Base-by-base conservation (phyloP, 1,140 invertebrate species). In the Acarapis woodi region DNA sequence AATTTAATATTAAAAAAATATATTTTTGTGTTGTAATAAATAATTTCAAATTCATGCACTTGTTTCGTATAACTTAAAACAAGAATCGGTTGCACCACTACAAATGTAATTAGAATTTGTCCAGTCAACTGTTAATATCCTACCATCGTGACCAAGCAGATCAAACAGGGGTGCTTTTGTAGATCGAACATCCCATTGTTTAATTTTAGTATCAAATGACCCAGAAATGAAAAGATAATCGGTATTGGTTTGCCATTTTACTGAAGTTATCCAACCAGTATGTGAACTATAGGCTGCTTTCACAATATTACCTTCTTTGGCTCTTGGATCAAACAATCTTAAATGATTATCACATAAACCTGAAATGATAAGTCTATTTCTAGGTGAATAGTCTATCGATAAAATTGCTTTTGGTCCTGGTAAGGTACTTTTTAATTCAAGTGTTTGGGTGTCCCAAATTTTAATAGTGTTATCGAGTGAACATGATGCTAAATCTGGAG, bases 381-480 rank as follows among this genome's bases (percentile, higher is more conserved):
- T 48, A 5, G 64, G 62, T 1, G 82, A 88, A 60, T 73, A 78
- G 41, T 77, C 70, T 2, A 80, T 55, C 52, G 73, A 70, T 47
- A 94, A 73, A 53, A 88, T 82, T 20, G 79, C 73, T 57, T 93
- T 93, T 44, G 82, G 78, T 26, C 77, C 79, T 48, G 52, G 20
- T 2, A 47, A 32, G 33, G 30, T 39, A 32, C 41, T 40, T 24
- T 31, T 44, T 21, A 23, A 35, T 42, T 40, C 73, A 39, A 70
- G 72, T 22, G 76, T 53, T 54, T 83, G 70, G 18, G 77, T 60
- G 58, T 97, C 87, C 90, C 90, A 99, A 3, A 88, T 48, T 53
- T 76, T 73, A 8, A 97, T 58, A 1, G 83, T 80, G 49, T 96
- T 85, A 61, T 99, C 90, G 83, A 85, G 88, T 0, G 77, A 75